Base-by-base conservation (phyloP, 2,888 invertebrate genomes). In the Stenodera caucasica region DNA sequence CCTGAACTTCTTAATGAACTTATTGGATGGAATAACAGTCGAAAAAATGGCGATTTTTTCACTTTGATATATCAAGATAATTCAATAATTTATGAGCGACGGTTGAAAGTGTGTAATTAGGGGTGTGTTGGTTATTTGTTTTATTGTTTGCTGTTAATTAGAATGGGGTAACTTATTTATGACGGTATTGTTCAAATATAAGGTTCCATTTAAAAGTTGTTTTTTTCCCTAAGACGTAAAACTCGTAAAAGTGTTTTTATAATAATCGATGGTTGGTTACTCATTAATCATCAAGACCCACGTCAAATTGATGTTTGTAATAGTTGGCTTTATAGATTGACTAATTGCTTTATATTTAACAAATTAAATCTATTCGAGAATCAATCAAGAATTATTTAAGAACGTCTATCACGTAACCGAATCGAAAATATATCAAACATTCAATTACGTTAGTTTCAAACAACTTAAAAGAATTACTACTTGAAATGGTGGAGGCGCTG, bases 321-420 rank as follows among this genome's bases (percentile, higher is more conserved):
- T 23, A 45, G 23, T 45, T 40, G 53, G 18, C 33, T 55, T 35
- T 49, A 49, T 8, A 59, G 54, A 51, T 54, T 55, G 45, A 58
- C 51, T 58, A 61, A 58, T 61, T 61, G 37, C 59, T 56, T 63
- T 54, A 53, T 53, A 59, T 62, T 58, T 58, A 58, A 58, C 57
- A 56, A 62, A 62, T 53, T 45, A 23, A 23, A 45, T 45, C 23
- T 45, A 11, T 45, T 23, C 45, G 21, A 21, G 5, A 21, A 40
- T 40, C 40, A 18, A 18, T 40, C 37, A 15, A 15, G n/a, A 8
- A 14, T 14, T 35, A 14, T 14, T 35, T 15, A 37, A 15, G 40
- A 18, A 18, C 9, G 18, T 11, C 18, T 40, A 18, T 18, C 18
- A 40, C 18, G 37, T 37, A 37, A 37, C 9, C 2, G 45, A 2